Percentiles rank a stretch among this genome's conserved stretches.
Evolutionary conservation across 1,140 invertebrate species (phyloP).

Genomic region (Stegodyphus dumicola): DNA sequence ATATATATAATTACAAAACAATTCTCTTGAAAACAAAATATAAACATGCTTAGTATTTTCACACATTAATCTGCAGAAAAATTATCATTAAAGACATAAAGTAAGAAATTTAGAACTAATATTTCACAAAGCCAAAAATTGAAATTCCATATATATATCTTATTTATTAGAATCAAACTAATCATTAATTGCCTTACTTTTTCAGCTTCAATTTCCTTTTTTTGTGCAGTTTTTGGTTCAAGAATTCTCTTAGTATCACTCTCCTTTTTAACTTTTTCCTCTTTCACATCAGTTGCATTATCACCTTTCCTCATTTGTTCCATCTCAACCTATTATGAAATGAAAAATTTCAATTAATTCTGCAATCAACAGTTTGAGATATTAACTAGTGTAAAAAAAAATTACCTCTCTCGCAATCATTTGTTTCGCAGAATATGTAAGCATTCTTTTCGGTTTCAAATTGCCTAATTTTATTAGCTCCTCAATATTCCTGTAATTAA

Average conservation of each 20-base stretch:
- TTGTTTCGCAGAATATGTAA: conserved; percentile 80
- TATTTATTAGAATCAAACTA: no score
- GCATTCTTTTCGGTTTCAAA: conserved; percentile 67
- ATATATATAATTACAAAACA: no score
- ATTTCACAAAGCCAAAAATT: no score
- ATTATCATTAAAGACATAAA: no score
- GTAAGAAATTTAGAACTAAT: no score
- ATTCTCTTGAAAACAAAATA: no score
- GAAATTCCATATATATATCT: no score
- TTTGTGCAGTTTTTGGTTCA: conserved; percentile 10
- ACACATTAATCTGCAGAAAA: no score
- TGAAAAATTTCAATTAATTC: neutral
- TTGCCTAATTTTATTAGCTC: conserved; percentile 70
- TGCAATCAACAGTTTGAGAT: neutral
- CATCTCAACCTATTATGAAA: conserved; percentile 33
- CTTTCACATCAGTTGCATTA: neutral
- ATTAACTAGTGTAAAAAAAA: neutral
- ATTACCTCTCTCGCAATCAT: conserved; percentile 79
- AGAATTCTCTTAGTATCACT: neutral
- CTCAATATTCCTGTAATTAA: conserved; percentile 71
- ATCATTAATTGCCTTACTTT: neutral
- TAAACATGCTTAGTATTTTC: no score
- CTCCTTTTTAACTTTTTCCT: conserved; percentile 8
- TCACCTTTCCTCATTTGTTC: conserved; percentile 56
- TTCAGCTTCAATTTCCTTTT: neutral